Evolutionary conservation across 1,140 invertebrate species (phyloP).

Genomic region (Plectrocnemia conspersa): DNA sequence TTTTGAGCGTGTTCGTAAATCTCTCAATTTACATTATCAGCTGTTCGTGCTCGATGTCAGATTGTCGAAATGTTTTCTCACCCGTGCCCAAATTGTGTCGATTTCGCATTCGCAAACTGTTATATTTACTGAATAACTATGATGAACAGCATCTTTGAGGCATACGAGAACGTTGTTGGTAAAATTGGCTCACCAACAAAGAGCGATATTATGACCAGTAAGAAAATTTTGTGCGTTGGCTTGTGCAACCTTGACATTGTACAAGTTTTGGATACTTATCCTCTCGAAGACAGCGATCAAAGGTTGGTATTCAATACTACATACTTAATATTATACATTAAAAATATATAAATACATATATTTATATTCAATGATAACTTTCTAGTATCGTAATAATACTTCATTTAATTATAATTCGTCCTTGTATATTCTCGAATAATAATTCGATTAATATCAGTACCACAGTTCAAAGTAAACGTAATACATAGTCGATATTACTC

Average conservation of each 20-base stretch:
- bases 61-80: too few relatives aligned
- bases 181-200: conserved; percentile 28
- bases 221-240: conserved; percentile 45
- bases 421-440: too few relatives aligned
- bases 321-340: too few relatives aligned
- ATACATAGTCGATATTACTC: too few relatives aligned
- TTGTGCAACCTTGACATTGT: conserved; percentile 52
- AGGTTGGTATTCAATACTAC: conserved; percentile 41
- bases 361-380: neutral
- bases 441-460: too few relatives aligned
- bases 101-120: too few relatives aligned
- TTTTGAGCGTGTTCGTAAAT: too few relatives aligned
- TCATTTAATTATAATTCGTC: too few relatives aligned
- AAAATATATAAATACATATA: neutral
- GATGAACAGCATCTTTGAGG: conserved; percentile 31
- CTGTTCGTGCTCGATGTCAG: neutral
- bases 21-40: neutral
- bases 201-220: neutral
- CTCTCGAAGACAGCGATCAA: conserved; percentile 49
- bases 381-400: too few relatives aligned
- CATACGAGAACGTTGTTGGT: conserved; percentile 27
- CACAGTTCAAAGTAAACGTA: too few relatives aligned
- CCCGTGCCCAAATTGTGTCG: too few relatives aligned
- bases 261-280: conserved; percentile 48
- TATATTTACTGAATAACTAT: conserved; percentile 13